Evolutionary conservation across 1,140 invertebrate species (phyloP).

Genomic region (Eriosoma lanigerum): DNA sequence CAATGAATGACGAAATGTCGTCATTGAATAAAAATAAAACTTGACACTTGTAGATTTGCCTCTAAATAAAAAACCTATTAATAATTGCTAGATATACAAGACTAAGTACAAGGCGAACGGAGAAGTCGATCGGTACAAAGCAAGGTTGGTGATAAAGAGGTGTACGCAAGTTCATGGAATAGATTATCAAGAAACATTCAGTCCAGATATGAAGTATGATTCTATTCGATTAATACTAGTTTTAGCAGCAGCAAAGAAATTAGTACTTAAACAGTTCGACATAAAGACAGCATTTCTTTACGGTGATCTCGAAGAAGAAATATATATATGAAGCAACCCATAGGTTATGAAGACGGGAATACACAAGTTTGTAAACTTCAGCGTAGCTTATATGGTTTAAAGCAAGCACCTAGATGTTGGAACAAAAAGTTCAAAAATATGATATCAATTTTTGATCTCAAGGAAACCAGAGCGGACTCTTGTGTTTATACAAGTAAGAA

Average conservation of each 20-base stretch:
- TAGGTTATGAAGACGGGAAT: slow-evolving; percentile 56
- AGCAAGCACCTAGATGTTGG: slow-evolving; percentile 57
- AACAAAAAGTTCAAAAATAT: slow-evolving; percentile 55
- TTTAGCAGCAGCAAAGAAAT: slow-evolving; percentile 56
- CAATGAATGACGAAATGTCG: slow-evolving; percentile 58
- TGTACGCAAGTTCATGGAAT: slow-evolving; percentile 57
- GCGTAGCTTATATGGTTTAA: slow-evolving; percentile 58
- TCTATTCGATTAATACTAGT: slow-evolving; percentile 58
- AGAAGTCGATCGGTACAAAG: slow-evolving; percentile 57
- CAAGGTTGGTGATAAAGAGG: slow-evolving; percentile 60
- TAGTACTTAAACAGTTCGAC: slow-evolving; percentile 57
- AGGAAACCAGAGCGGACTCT: slow-evolving; percentile 56
- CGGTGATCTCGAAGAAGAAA: slow-evolving; percentile 57
- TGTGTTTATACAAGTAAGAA: slow-evolving; percentile 56
- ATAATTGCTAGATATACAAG: slow-evolving; percentile 58
- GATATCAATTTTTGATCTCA: slow-evolving; percentile 55
- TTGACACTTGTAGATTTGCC: slow-evolving; percentile 57
- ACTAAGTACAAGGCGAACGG: slow-evolving; percentile 56
- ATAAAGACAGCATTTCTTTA: slow-evolving; percentile 59
- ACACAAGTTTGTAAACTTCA: slow-evolving; percentile 57
- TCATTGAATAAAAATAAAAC: slow-evolving; percentile 57
- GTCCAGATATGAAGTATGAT: slow-evolving; percentile 56
- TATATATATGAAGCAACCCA: slow-evolving; percentile 57
- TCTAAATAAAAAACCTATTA: slow-evolving; percentile 54
- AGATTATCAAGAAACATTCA: slow-evolving; percentile 58